Percentiles rank a stretch among this genome's conserved stretches.
phyloP scores from a whole-genome alignment of 2,888 invertebrate genomes.

The Isoperla grammatica region DNA sequence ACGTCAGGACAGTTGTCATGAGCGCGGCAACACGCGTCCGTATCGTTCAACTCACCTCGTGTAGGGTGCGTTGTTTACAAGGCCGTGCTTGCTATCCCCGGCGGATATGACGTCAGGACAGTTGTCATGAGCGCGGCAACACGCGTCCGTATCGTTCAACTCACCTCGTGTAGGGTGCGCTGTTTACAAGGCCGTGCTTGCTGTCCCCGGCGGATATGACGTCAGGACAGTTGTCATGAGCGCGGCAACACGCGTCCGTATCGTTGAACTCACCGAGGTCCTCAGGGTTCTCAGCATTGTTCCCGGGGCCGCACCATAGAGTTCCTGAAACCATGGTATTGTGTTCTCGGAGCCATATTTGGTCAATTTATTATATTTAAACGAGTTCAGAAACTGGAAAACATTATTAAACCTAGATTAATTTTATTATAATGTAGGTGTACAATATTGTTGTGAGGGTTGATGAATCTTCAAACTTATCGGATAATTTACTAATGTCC shows the following conservation, averaged over 20 bases:
- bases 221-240: slow-evolving; percentile 43
- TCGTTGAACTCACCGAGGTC: slow-evolving; percentile 40
- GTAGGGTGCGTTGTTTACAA: no score
- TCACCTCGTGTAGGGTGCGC: slow-evolving; percentile 37
- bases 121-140: slow-evolving; percentile 64
- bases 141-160: slow-evolving; percentile 53
- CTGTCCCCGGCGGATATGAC: slow-evolving; percentile 38
- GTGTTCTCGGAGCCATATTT: no score
- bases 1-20: slow-evolving; percentile 63
- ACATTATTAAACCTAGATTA: no score
- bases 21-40: slow-evolving; percentile 63
- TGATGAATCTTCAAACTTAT: no score
- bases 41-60: no score
- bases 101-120: slow-evolving; percentile 56
- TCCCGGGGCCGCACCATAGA: slow-evolving; percentile 45
- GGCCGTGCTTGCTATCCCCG: slow-evolving; percentile 52
- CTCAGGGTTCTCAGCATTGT: slow-evolving; percentile 38
- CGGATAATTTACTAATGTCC: no score
- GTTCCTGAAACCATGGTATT: slow-evolving; percentile 37
- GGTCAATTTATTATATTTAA: no score
- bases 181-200: slow-evolving; percentile 40
- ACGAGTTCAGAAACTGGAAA: no score
- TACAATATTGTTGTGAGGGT: no score
- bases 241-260: slow-evolving; percentile 42
- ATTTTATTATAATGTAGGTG: no score